These are phyloP conservation scores for Pachydiplax longipennis DNA, from an alignment of 2,888 invertebrate genomes.

Conservation along the genomic window DNA sequence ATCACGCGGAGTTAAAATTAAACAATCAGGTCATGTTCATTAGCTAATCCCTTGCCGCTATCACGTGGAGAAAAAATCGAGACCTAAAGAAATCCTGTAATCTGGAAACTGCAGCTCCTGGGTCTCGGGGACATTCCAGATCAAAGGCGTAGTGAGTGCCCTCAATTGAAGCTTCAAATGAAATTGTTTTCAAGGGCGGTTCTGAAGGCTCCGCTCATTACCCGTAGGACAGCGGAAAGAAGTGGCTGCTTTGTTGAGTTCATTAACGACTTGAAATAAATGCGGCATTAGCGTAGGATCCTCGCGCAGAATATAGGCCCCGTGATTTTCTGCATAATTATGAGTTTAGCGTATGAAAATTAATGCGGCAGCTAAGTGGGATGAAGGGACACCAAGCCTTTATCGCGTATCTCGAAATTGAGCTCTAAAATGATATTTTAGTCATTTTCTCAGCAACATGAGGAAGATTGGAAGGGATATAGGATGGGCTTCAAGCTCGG, in stretches of 20 bases:
- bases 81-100: neutral
- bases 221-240: neutral
- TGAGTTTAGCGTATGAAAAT: no score
- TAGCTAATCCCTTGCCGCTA: constrained; percentile 6
- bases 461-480: no score
- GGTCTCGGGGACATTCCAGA: neutral
- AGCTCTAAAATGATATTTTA: no score
- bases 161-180: neutral
- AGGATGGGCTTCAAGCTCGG: no score
- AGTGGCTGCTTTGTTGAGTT: neutral
- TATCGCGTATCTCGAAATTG: no score
- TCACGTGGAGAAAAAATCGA: neutral
- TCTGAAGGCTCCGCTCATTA: neutral
- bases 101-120: neutral
- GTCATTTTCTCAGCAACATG: no score
- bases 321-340: no score
- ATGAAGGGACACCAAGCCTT: no score
- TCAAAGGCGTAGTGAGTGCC: neutral
- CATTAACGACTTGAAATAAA: neutral
- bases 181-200: neutral
- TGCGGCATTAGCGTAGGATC: neutral
- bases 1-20: neutral
- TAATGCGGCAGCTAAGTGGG: no score
- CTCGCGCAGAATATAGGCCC: no score
- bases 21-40: constrained; percentile 36